Evolutionary conservation across 1,140 invertebrate genomes (phyloP), one percentile per base, ranked within the genome.

Genomic region (Trichomalopsis sarcophagae): DNA sequence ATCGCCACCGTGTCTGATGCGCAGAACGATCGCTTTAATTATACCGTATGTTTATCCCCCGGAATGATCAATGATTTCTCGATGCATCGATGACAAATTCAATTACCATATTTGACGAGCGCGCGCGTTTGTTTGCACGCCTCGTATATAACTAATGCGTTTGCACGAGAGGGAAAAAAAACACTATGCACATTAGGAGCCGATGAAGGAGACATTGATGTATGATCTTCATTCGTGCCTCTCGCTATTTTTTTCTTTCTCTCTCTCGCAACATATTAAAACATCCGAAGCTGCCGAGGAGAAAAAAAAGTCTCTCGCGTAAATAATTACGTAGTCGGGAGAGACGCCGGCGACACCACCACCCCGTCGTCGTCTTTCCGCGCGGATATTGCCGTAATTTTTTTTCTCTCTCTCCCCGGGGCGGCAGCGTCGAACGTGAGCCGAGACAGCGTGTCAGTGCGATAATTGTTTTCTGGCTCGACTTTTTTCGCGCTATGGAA

Each of bases 301-400:
- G 5, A 76, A 55, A 33, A 50, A 74, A 80, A 86, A 78, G 80
- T 66, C 27, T 21, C 66, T 73, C 80, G 74, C 75, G 80, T 85
- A 86, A 86, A 86, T 82, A 82, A 86, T 86, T 86, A 86, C 33
- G 79, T 36, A 81, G 55, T n/a, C 55, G 69, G 79, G 68, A 74
- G 68, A 74, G 55, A 66, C 75, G 78, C 50, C 27, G 79, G 79
- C 21, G 71, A 76, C 44, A 76, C n/a, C 55, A 44, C 33, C 33
- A 36, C 33, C 33, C 33, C 5, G 40, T 10, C 40, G 5, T 23
- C 81, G 23, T 88, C 85, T 87, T 74, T 82, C 50, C 84, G 79
- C 77, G 74, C 87, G 87, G 87, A 92, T 92, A 91, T 91, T 90
- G 88, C 88, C 86, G 91, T 90, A 91, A 92, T 90, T 91, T 91